These are phyloP conservation scores for Agrotis segetum DNA, from an alignment of 2,888 invertebrate species.

Conservation along the genomic window DNA sequence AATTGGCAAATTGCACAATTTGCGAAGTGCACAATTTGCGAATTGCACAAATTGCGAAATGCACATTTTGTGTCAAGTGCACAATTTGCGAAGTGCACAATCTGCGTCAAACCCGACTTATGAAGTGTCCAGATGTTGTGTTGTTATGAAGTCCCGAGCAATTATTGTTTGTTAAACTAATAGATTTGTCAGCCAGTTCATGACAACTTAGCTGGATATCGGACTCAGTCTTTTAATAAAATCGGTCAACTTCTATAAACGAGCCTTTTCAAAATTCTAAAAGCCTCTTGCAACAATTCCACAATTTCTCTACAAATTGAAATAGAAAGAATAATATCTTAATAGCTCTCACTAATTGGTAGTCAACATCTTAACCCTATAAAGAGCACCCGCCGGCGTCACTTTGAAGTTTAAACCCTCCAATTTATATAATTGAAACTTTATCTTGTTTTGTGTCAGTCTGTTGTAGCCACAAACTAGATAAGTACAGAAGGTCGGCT, in stretches of 20 bases:
- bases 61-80: too few species aligned
- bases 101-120: too few species aligned
- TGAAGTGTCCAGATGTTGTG: too few species aligned
- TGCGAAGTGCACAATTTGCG: too few species aligned
- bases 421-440: constrained; percentile 83
- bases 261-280: neutral
- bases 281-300: constrained; percentile 11
- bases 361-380: constrained; percentile 69
- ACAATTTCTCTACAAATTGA: constrained; percentile 20
- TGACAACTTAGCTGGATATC: too few species aligned
- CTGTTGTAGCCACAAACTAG: constrained; percentile 23
- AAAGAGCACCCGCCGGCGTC: constrained; percentile 72
- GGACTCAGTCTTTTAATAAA: too few species aligned
- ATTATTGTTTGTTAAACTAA: too few species aligned
- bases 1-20: too few species aligned
- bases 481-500: neutral
- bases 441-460: constrained; percentile 73
- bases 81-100: too few species aligned
- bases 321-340: constrained; percentile 62
- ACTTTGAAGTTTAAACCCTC: constrained; percentile 81
- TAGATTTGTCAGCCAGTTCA: too few species aligned
- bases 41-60: too few species aligned
- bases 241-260: neutral
- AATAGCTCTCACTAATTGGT: constrained; percentile 72
- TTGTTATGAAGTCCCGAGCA: too few species aligned